phyloP scores from a whole-genome alignment of 2,113 vertebrate species.

The Salvelinus alpinus region DNA sequence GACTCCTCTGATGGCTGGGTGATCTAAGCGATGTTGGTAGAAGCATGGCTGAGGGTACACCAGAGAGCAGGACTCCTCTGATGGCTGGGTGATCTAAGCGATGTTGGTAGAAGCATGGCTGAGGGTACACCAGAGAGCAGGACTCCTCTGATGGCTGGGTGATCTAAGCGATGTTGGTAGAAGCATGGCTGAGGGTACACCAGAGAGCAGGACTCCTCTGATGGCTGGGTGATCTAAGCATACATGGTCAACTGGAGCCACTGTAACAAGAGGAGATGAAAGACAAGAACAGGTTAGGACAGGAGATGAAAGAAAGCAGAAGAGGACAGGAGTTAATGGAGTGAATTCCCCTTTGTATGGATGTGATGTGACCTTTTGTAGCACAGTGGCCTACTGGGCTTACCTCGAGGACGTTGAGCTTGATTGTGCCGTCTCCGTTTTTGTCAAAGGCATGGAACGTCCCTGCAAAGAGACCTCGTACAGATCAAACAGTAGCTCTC shows the following conservation, averaged over 20 bases:
- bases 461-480: constrained; percentile 67
- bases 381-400: constrained; percentile 19
- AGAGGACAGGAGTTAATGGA: background rate
- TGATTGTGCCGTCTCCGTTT: constrained; percentile 94
- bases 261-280: constrained; percentile 60
- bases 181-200: too few relatives aligned
- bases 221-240: constrained; percentile 64
- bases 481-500: constrained; percentile 7
- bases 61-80: background rate
- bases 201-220: background rate
- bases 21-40: too few relatives aligned
- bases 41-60: too few relatives aligned
- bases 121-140: too few relatives aligned
- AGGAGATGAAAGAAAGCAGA: background rate
- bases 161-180: too few relatives aligned
- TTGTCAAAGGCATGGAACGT: constrained; percentile 95
- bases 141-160: too few relatives aligned
- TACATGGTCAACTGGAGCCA: constrained; percentile 99
- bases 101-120: too few relatives aligned
- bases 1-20: too few relatives aligned
- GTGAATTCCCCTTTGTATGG: background rate
- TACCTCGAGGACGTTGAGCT: constrained; percentile 96
- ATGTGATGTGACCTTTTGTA: background rate
- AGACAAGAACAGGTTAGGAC: background rate
- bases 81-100: too few relatives aligned